Percentiles rank a stretch among this genome's conserved stretches.
Conservation (phyloP, 2,888 invertebrate genomes). For the Apodemia zela region DNA sequence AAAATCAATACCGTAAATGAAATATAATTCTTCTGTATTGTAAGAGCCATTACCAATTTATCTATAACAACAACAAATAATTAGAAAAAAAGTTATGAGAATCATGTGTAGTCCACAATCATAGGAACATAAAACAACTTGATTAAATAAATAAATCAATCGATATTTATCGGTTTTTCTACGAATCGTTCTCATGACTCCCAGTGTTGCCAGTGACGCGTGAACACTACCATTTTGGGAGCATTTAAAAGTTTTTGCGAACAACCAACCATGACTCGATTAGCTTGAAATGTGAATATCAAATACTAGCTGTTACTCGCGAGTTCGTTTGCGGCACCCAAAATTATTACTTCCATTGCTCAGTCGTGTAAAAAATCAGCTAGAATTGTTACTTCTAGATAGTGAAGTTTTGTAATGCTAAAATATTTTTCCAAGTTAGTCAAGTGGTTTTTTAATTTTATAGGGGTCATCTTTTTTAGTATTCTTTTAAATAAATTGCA, state of each 20-base stretch:
- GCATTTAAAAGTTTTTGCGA: slow-evolving; percentile 16
- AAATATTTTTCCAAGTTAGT: too few species aligned
- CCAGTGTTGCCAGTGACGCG: slow-evolving; percentile 21
- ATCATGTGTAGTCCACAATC: slow-evolving; percentile 5
- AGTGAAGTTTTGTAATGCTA: too few species aligned
- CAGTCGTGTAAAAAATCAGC: too few species aligned
- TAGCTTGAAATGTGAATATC: slow-evolving; percentile 3
- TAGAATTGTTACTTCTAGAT: too few species aligned
- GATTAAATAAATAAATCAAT: slow-evolving; percentile 21
- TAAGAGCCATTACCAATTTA: slow-evolving; percentile 5
- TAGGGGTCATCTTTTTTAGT: too few species aligned
- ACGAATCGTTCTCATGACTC: slow-evolving; percentile 15
- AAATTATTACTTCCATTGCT: too few species aligned
- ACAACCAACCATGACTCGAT: slow-evolving; percentile 1
- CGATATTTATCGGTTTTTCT: slow-evolving; percentile 16
- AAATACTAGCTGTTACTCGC: not conserved
- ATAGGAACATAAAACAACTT: slow-evolving; percentile 5
- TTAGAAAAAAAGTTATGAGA: slow-evolving; percentile 1
- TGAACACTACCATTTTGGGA: slow-evolving; percentile 22
- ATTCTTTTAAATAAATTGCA: too few species aligned
- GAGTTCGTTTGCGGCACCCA: too few species aligned
- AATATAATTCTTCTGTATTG: not conserved
- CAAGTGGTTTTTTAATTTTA: too few species aligned
- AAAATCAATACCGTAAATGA: slow-evolving; percentile 3
- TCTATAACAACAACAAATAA: not conserved